Evolutionary conservation across 2,888 invertebrate species (phyloP), one percentile per base, ranked within the genome.

Genomic region (Trachelus stipa): DNA sequence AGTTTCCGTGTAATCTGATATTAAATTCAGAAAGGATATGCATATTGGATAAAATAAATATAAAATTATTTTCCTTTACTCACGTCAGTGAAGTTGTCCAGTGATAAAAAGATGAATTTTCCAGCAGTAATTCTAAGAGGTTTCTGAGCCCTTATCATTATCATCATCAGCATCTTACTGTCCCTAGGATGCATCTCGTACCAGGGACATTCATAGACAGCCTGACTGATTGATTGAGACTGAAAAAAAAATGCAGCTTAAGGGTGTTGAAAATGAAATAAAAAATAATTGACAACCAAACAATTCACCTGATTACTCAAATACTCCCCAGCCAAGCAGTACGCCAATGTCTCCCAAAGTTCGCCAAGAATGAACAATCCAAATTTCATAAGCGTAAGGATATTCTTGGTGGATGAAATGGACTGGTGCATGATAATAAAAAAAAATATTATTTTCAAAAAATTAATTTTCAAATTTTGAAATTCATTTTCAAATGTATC

Each of bases 241-340:
- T 86, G 33, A 34, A 73, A 78, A 75, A 23, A 68, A 73, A 30
- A 31, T 4, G 30, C 12, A 0, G 3, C 12, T 35, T 35, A 35
- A 35, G 12, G 35, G 3, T 3, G 12, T 35, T 12, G 23, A 73
- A 75, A 30, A 31, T 4, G 35, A 23, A 76, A 11, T 1, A 23
- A 30, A 15, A 40, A 68, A 12, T 69, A 68, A 31, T 31, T 56
- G n/a, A 15, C 68, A 1, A 2, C 56, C 23, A 6, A 23, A 23
- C 0, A 9, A 56, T 9, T 68, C 68, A 86, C 87, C 81, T 86
- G 83, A 9, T 73, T 77, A 23, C 73, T 81, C 23, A 86, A 78
- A 76, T 85, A 83, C 74, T 86, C 87, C 12, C 87, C 86, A 34
- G 79, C 81, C 9, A 80, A 81, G 30, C 87, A 87, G 35, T 82